Base-by-base conservation (phyloP, 2,888 invertebrate species). In the Plusia festucae region DNA sequence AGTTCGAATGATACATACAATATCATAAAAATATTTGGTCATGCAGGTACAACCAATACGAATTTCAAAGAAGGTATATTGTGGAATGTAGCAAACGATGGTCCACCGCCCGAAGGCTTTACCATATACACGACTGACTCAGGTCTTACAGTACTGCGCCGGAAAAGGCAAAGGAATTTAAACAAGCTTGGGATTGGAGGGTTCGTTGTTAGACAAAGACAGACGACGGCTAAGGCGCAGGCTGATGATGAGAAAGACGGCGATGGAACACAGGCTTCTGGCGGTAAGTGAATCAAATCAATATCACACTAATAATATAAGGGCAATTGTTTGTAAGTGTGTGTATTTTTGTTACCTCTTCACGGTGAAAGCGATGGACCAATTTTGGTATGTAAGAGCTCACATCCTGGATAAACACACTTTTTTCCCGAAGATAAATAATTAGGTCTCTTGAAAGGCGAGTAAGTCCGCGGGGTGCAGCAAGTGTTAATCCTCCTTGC, bases 131-230 rank as follows among this genome's bases (percentile, higher is more conserved):
- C 97, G 0, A 97, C 97, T 68, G 98, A 98, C 79, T 97, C 96
- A 18, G 98, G 98, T 0, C 95, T 97, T n/a, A 96, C 97, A 15
- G 97, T 98, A 52, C 91, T 98, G 66, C 95, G 98, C 65, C 96
- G 98, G 69, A 98, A 98, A 89, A 96, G 98, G 55, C 98, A 98
- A 87, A 95, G 98, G 57, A 98, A 98, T 91, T 92, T 98, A 49
- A 98, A 98, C 87, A 98, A 98, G 90, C 95, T 98, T 40, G 97
- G 96, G 7, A 98, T 99, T 68, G 99, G 99, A 6, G 99, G 99
- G 0, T 99, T 99, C 87, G 96, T 97, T 67, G 98, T 98, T 74
- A 95, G 98, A 83, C 96, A 97, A 85, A 96, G 98, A 74, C 94
- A 94, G 81, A 87, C 90, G 5, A 91, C 90, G 1, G 76, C 90